A percentile compares a stretch with the other conserved stretches of the same genome.
Evolutionary conservation across 2,888 invertebrate species (phyloP).

Genomic region (Macrophya annulata): DNA sequence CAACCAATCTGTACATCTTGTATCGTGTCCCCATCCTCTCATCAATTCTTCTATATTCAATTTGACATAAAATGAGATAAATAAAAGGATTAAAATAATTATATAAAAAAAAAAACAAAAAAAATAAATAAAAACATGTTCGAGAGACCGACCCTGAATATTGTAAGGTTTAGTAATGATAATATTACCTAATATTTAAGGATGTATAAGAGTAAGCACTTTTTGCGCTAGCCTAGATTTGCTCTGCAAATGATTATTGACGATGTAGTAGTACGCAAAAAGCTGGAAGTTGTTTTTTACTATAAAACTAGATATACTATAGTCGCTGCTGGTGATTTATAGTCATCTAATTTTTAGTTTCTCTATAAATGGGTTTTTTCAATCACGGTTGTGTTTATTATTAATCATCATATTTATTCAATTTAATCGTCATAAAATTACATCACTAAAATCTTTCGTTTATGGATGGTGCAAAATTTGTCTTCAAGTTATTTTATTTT

Average conservation of each 20-base stretch:
- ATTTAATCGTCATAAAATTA: not conserved
- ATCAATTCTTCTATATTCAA: constrained; percentile 42
- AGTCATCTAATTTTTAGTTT: constrained; percentile 43
- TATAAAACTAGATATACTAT: constrained; percentile 78
- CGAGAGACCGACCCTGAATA: constrained; percentile 55
- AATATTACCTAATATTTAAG: constrained; percentile 56
- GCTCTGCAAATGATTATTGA: constrained; percentile 52
- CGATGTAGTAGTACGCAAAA: constrained; percentile 43
- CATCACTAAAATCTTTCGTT: constrained; percentile 6
- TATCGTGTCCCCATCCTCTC: constrained; percentile 43
- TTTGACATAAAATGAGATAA: constrained; percentile 55
- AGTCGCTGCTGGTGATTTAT: constrained; percentile 70
- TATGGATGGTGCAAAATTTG: not conserved
- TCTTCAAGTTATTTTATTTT: not conserved
- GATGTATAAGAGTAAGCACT: constrained; percentile 54
- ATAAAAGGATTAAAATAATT: constrained; percentile 51
- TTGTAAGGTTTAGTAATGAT: constrained; percentile 55
- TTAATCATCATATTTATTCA: constrained; percentile 24
- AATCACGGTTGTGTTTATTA: constrained; percentile 46
- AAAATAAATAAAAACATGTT: constrained; percentile 43
- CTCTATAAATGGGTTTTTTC: constrained; percentile 15
- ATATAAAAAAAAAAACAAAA: constrained; percentile 55
- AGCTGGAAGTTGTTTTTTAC: constrained; percentile 78
- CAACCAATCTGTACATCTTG: constrained; percentile 50
- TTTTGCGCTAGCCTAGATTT: constrained; percentile 55